Percentiles rank a stretch among this genome's conserved stretches.
These are phyloP conservation scores for Periparus ater DNA, from an alignment of 2,797 vertebrate genomes.

Conservation along the genomic window DNA sequence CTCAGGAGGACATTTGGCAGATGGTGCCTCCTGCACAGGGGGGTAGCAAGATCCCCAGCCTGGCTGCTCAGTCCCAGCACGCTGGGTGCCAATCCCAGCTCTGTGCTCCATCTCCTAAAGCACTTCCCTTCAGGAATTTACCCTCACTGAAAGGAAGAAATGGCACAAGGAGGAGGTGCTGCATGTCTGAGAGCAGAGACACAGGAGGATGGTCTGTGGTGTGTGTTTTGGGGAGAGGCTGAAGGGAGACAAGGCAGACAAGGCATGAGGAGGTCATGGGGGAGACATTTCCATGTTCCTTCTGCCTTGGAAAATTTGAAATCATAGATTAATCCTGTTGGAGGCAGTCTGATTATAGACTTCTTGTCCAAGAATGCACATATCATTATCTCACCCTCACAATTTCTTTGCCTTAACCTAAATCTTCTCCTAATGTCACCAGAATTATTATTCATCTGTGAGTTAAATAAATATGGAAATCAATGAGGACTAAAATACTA, in stretches of 20 bases:
- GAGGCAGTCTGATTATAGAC: not conserved
- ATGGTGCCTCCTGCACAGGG: not conserved
- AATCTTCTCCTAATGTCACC: not conserved
- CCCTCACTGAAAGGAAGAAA: accelerated
- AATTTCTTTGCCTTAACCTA: not conserved
- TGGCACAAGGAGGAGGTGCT: not conserved
- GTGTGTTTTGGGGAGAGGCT: not conserved
- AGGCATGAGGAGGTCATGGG: not conserved
- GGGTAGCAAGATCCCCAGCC: not conserved
- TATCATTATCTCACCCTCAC: not conserved
- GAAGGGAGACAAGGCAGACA: not conserved
- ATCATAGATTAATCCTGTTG: not conserved
- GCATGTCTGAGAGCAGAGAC: not conserved
- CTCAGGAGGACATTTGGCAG: conserved; percentile 8
- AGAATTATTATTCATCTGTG: not conserved
- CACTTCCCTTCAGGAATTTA: not conserved
- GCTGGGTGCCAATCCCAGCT: not conserved
- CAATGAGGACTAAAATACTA: not conserved
- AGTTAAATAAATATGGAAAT: not conserved
- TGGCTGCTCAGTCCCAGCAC: not conserved
- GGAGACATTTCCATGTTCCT: not conserved
- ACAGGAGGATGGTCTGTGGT: not conserved
- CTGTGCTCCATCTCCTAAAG: not conserved
- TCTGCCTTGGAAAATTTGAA: not conserved
- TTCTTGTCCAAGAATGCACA: not conserved